A percentile compares a stretch with the other conserved stretches of the same genome.
phyloP scores from a whole-genome alignment of 2,113 vertebrate species.

The Talpa occidentalis region DNA sequence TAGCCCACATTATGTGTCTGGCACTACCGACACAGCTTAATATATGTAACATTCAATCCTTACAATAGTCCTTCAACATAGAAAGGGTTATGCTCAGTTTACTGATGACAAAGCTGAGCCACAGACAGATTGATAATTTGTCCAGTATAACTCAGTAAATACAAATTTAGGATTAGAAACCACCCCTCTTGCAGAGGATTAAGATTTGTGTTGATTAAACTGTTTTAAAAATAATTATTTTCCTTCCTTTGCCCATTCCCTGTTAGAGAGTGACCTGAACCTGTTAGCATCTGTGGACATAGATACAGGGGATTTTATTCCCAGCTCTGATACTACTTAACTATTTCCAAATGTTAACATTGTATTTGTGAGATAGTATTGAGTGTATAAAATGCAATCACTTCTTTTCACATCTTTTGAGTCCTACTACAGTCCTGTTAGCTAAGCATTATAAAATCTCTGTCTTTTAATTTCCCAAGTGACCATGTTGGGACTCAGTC shows the following conservation, averaged over 20 bases:
- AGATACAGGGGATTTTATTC: neutral
- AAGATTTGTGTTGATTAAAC: neutral
- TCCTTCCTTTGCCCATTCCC: neutral
- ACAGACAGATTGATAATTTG: neutral
- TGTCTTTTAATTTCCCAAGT: neutral
- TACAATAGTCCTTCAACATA: neutral
- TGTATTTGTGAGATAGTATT: neutral
- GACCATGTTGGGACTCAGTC: neutral
- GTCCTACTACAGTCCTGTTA: neutral
- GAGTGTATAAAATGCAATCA: neutral
- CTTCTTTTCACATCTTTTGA: constrained; percentile 1
- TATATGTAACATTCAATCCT: neutral
- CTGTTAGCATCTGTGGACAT: neutral
- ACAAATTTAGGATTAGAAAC: neutral
- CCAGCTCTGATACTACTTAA: constrained; percentile 32
- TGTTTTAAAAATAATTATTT: neutral
- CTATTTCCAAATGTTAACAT: constrained; percentile 15
- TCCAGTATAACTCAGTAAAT: neutral
- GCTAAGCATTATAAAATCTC: neutral
- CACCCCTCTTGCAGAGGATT: neutral
- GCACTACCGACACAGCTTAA: neutral
- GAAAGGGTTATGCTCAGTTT: neutral
- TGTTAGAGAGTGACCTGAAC: neutral
- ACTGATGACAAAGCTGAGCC: neutral
- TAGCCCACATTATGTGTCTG: neutral